Conservation (phyloP, 2,888 invertebrate species). For the Meliscaeva auricollis region DNA sequence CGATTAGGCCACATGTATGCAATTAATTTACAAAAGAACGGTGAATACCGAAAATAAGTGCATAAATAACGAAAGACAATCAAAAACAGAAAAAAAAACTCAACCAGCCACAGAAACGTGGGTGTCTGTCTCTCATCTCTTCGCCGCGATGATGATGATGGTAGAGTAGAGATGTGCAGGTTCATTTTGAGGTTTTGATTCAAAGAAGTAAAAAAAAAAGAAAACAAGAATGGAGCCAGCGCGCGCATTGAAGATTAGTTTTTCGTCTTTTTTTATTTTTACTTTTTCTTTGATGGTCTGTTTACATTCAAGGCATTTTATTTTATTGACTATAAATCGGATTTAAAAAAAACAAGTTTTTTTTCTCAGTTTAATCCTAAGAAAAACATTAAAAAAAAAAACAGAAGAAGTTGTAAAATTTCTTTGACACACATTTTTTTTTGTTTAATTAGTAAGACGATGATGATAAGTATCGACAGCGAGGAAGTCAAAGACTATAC, state of each 20-base stretch:
- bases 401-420: conserved; percentile 51
- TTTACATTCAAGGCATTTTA: conserved; percentile 33
- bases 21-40: conserved; percentile 33
- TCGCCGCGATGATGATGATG: background rate
- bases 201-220: background rate
- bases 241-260: conserved; percentile 22
- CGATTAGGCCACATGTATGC: conserved; percentile 2
- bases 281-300: conserved; percentile 10
- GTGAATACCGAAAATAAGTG: conserved; percentile 28
- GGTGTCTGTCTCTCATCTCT: conserved; percentile 44
- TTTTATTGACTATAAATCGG: conserved; percentile 29
- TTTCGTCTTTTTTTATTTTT: background rate
- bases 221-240: conserved; percentile 28
- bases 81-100: background rate
- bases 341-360: conserved; percentile 29
- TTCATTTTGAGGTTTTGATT: conserved; percentile 23
- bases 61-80: background rate
- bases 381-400: conserved; percentile 35
- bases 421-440: conserved; percentile 46
- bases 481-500: conserved; percentile 11
- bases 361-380: conserved; percentile 37
- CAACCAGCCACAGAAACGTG: conserved; percentile 53
- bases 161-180: conserved; percentile 37
- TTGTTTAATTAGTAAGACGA: conserved; percentile 16
- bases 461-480: background rate